Evolutionary conservation across 2,797 vertebrate species (phyloP).

Genomic region (Buceros bicornis): DNA sequence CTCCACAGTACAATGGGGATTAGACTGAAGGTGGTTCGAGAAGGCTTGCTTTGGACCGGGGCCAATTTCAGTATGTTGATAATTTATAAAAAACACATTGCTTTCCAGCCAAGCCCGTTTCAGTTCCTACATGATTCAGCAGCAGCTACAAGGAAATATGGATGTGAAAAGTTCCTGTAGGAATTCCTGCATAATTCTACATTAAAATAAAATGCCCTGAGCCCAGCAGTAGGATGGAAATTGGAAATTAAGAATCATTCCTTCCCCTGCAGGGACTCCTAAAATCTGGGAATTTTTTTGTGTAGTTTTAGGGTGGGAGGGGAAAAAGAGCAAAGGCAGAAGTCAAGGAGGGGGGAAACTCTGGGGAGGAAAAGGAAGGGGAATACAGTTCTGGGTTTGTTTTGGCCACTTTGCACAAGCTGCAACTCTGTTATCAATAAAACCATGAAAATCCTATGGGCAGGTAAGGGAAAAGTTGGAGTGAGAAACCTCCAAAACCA

Average conservation of each 20-base stretch:
- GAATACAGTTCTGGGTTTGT: not conserved
- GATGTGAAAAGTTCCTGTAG: constrained; percentile 38
- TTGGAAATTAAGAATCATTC: constrained; percentile 52
- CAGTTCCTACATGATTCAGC: constrained; percentile 68
- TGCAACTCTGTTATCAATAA: not conserved
- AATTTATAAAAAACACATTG: constrained; percentile 54
- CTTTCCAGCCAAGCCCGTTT: constrained; percentile 62
- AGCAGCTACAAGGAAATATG: constrained; percentile 65
- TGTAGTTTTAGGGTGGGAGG: not conserved
- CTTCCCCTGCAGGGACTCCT: constrained; percentile 48
- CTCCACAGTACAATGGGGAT: not conserved
- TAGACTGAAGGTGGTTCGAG: constrained; percentile 10
- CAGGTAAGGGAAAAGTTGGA: not conserved
- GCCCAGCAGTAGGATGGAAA: constrained; percentile 43
- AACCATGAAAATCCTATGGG: not conserved
- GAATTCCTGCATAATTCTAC: constrained; percentile 61
- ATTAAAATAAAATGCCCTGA: constrained; percentile 46
- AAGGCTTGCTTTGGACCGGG: constrained; percentile 43
- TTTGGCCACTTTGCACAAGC: not conserved
- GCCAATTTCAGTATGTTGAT: constrained; percentile 61
- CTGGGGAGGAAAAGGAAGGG: not conserved
- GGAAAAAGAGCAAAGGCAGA: not conserved
- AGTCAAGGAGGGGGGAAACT: not conserved
- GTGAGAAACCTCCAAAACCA: constrained; percentile 16
- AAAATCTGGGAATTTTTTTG: not conserved